These are phyloP conservation scores for Branchinecta sandiegonensis DNA, from an alignment of 2,888 invertebrate genomes.

Conservation along the genomic window DNA sequence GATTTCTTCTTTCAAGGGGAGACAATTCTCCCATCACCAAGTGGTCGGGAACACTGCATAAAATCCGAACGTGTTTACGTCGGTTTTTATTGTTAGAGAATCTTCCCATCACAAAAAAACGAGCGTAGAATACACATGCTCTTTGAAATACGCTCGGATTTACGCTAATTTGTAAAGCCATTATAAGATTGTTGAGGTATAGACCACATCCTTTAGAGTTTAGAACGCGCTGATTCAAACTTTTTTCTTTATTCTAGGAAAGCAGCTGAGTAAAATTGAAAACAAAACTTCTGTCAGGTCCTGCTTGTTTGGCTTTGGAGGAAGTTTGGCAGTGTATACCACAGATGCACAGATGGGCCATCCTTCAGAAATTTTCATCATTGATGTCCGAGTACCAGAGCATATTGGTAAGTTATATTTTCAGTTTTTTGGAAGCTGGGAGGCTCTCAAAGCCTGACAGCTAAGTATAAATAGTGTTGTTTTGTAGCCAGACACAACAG, in stretches of 20 bases:
- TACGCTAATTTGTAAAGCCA: too few relatives aligned
- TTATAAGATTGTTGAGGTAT: too few relatives aligned
- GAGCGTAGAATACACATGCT: too few relatives aligned
- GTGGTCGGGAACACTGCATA: too few relatives aligned
- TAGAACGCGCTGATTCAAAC: too few relatives aligned
- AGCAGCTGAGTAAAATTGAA: conserved; percentile 55
- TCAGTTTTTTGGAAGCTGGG: conserved; percentile 55
- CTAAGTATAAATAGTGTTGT: conserved; percentile 24
- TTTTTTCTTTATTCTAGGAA: conserved; percentile 37
- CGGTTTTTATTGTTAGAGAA: too few relatives aligned
- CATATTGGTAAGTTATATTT: conserved; percentile 39
- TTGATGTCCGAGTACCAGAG: conserved; percentile 35
- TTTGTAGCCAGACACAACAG: not conserved
- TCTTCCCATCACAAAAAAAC: too few relatives aligned
- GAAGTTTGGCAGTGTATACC: conserved; percentile 77
- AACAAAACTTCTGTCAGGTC: conserved; percentile 81
- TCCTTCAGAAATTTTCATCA: conserved; percentile 72
- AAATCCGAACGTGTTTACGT: too few relatives aligned
- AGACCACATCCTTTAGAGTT: too few relatives aligned
- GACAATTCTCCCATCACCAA: too few relatives aligned
- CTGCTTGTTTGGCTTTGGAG: conserved; percentile 80
- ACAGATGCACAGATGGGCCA: conserved; percentile 86
- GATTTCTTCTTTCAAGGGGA: too few relatives aligned
- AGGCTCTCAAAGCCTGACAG: conserved; percentile 27
- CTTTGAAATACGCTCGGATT: too few relatives aligned